Percentiles rank a stretch among this genome's conserved stretches.
Evolutionary conservation across 1,140 invertebrate genomes (phyloP).

Genomic region (Delia radicum): DNA sequence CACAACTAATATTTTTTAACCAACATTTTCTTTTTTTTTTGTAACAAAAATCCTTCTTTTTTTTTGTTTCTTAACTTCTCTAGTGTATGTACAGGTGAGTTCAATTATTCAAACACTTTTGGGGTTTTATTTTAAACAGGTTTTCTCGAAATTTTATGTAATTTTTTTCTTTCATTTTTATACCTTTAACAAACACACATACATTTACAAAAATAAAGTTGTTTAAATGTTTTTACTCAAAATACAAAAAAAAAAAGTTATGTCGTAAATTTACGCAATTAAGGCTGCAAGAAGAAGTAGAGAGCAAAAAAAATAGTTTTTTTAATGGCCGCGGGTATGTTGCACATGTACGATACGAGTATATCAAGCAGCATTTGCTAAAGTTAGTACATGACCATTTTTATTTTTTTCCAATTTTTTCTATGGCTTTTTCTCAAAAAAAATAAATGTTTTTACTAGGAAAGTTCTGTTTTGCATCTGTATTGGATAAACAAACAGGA

Average conservation of each 20-base stretch:
- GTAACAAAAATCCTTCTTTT: background rate
- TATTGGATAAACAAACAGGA: conserved; percentile 1
- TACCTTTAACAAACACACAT: background rate
- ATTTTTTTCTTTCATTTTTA: background rate
- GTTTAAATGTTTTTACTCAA: background rate
- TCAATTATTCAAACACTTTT: conserved; percentile 1
- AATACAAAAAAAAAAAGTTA: background rate
- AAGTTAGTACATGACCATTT: background rate
- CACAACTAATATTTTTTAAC: background rate
- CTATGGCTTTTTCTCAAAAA: background rate
- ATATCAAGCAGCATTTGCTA: background rate
- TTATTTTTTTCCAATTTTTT: background rate
- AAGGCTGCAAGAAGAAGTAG: conserved; percentile 3
- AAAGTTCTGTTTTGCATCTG: background rate
- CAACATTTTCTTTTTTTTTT: conserved; percentile 4
- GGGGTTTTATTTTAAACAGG: background rate
- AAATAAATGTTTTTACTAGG: background rate
- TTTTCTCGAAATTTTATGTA: background rate
- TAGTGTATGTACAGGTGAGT: background rate
- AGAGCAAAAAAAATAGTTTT: conserved; percentile 9
- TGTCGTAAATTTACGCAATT: conserved; percentile 23
- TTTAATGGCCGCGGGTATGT: conserved; percentile 20
- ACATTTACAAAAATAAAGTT: background rate
- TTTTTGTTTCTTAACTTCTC: background rate
- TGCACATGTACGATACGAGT: background rate